A percentile compares a stretch with the other conserved stretches of the same genome.
Evolutionary conservation across 2,888 invertebrate genomes (phyloP).

Genomic region (Xiphydria camelus): DNA sequence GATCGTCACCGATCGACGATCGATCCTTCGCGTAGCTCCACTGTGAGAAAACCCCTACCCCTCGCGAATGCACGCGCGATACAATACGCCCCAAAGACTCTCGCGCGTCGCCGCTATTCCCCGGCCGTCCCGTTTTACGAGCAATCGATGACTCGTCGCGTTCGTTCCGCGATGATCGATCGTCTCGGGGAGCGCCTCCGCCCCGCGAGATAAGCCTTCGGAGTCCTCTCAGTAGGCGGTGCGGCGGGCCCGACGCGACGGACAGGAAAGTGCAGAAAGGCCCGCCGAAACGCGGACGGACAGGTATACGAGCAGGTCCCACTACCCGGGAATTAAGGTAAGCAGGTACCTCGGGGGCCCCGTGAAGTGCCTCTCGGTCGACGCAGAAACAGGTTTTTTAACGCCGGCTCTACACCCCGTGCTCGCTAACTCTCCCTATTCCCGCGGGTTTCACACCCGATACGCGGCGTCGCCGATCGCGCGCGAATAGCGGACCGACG

Average conservation of each 20-base stretch:
- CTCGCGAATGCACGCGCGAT: no score
- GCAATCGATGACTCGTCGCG: constrained; percentile 16
- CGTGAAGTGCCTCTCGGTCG: constrained; percentile 1
- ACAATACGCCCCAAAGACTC: no score
- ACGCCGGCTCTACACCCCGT: constrained; percentile 28
- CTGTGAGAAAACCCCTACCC: no score
- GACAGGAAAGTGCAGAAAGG: constrained; percentile 15
- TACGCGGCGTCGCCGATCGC: no score
- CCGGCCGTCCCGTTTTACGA: no score
- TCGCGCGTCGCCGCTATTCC: no score
- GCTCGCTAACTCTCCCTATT: constrained; percentile 32
- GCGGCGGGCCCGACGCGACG: constrained; percentile 18
- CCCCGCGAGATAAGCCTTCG: background rate
- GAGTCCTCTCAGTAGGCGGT: constrained; percentile 16
- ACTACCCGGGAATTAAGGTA: constrained; percentile 50
- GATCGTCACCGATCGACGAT: no score
- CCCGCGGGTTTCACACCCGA: constrained; percentile 2
- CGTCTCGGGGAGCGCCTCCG: background rate
- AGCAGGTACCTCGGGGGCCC: constrained; percentile 47
- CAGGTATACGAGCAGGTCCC: constrained; percentile 39
- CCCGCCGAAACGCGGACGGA: constrained; percentile 15
- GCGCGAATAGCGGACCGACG: no score
- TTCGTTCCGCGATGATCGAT: constrained; percentile 5
- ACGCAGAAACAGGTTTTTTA: constrained; percentile 50
- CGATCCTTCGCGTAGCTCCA: no score